Evolutionary conservation across 2,113 vertebrate species (phyloP), one percentile per base, ranked within the genome.

Genomic region (Pitta sordida): DNA sequence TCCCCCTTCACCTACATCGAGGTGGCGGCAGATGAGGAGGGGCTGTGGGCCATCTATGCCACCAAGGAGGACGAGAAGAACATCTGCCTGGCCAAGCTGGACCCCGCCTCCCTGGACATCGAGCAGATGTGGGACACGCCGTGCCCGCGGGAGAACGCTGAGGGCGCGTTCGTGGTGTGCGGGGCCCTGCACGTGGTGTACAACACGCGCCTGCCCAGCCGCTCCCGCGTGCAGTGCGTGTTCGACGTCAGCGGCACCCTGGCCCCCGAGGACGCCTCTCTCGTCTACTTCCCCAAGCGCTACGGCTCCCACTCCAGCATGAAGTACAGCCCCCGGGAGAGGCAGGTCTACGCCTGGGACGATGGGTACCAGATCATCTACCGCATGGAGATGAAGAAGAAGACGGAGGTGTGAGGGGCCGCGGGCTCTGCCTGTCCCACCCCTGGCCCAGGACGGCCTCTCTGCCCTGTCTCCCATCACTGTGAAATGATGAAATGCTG

Each of bases 291-390:
- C 93, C 99, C 99, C 79, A 98, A 98, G 77, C 98, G 99, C 51
- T 99, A 98, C 0, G 99, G 99, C 17, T 98, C 98, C 65, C 99
- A 99, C 46, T 96, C 99, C 85, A 99, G 99, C 88, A 98, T 99
- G 94, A 99, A 99, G 95, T 99, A 99, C 95, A 99, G 98, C 93
- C 98, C 99, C 6, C 98, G 89, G 2, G 99, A 99, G 96, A 98
- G 97, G 82, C 98, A 99, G 97, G 95, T 99, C 58, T 99, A 99
- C 2, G 99, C 98, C 81, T 99, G 99, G 99, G 99, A 99, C 5
- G 99, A 99, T 0, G 99, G 99, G 37, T 99, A 99, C 95, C 99
- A 99, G 96, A 98, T 99, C 84, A 98, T 99, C 69, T 99, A 99
- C 96, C 99, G 98, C 83, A 97, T 99, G 94, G 98, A 97, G 79